Percentiles rank a stretch among this genome's conserved stretches.
Evolutionary conservation across 2,797 vertebrate genomes (phyloP).

Genomic region (Rhinatrema bivittatum): DNA sequence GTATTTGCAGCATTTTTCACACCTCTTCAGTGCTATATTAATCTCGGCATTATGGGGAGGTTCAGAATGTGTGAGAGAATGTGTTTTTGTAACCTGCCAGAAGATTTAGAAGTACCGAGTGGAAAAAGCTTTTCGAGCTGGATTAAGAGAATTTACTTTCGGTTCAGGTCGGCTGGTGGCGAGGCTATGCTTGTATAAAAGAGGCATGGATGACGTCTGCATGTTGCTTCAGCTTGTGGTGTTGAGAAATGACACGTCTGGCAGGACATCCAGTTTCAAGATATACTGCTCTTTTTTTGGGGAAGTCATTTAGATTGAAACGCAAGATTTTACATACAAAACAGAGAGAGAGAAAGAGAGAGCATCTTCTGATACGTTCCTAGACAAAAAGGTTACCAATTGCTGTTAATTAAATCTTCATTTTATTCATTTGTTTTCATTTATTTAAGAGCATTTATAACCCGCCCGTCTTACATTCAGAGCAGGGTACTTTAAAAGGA

Average conservation of each 20-base stretch:
- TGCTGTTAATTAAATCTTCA: no score
- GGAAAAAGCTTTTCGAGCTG: not conserved
- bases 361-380: no score
- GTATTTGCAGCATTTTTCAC: slow-evolving; percentile 11
- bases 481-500: no score
- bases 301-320: not conserved
- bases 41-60: not conserved
- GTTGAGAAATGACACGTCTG: slow-evolving; percentile 31
- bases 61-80: not conserved
- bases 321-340: not conserved
- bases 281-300: not conserved
- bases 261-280: slow-evolving; percentile 10
- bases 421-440: no score
- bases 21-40: slow-evolving; percentile 22
- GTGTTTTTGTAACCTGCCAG: not conserved
- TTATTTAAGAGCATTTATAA: no score
- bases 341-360: no score
- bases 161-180: no score
- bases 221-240: slow-evolving; percentile 13
- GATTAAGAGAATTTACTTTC: no score
- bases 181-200: not conserved
- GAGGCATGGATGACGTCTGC: slow-evolving; percentile 23
- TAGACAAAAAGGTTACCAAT: no score
- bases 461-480: no score
- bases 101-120: not conserved